A percentile compares a stretch with the other conserved stretches of the same genome.
phyloP scores from a whole-genome alignment of 2,113 vertebrate species.

The Glaucidium brasilianum region DNA sequence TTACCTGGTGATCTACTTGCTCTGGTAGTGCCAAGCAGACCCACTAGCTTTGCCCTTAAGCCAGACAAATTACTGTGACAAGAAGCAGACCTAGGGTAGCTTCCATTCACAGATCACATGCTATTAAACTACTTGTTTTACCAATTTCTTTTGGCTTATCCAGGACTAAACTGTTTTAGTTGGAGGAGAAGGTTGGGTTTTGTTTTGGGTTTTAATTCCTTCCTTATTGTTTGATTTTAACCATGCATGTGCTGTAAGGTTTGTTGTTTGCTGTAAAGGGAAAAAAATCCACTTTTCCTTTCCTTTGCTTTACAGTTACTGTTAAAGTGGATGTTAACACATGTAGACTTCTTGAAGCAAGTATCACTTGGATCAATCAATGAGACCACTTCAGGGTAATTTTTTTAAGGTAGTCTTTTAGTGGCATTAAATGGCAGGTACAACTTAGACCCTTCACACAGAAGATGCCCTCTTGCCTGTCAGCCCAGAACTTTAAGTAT shows the following conservation, averaged over 20 bases:
- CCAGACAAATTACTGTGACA: slow-evolving; percentile 59
- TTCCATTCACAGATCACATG: slow-evolving; percentile 52
- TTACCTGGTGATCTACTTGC: slow-evolving; percentile 52
- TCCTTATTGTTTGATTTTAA: neutral
- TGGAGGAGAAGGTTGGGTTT: neutral
- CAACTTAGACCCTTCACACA: neutral
- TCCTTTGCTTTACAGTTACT: neutral
- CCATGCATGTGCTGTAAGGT: neutral
- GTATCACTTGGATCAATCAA: neutral
- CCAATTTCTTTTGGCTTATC: slow-evolving; percentile 25
- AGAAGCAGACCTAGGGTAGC: slow-evolving; percentile 36
- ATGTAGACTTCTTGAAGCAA: neutral
- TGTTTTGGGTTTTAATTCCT: neutral
- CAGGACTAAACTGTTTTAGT: slow-evolving; percentile 7
- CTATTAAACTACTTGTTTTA: slow-evolving; percentile 46
- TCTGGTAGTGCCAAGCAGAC: slow-evolving; percentile 28
- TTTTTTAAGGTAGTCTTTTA: neutral
- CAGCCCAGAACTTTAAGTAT: neutral
- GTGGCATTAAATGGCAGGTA: neutral
- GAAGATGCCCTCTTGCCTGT: neutral
- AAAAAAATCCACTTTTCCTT: neutral
- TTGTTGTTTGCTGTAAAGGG: neutral
- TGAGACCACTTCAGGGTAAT: neutral
- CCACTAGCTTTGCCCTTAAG: slow-evolving; percentile 42
- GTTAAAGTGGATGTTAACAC: neutral